Conservation (phyloP, 2,888 invertebrate species). For the Sturmia bella region DNA sequence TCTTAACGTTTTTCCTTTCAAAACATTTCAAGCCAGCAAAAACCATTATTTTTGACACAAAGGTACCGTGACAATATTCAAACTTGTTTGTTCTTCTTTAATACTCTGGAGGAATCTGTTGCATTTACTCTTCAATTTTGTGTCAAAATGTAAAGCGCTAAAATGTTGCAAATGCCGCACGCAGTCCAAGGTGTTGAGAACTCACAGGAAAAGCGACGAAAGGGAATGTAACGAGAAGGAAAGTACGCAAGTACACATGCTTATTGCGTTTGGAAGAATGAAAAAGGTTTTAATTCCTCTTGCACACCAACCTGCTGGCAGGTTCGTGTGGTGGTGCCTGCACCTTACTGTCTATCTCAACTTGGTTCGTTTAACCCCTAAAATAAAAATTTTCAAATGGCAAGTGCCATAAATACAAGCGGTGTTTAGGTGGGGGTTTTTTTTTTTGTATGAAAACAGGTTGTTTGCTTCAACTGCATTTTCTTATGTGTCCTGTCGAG, state of each 20-base stretch:
- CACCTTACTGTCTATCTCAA: conserved; percentile 16
- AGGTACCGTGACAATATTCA: conserved; percentile 55
- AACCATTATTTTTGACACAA: conserved; percentile 52
- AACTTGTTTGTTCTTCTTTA: conserved; percentile 1
- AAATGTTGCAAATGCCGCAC: conserved; percentile 17
- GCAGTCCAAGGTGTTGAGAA: not conserved
- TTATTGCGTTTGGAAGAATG: conserved; percentile 23
- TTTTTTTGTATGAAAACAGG: conserved; percentile 51
- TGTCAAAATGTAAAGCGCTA: conserved; percentile 1
- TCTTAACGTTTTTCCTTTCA: conserved; percentile 20
- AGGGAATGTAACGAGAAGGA: conserved; percentile 36
- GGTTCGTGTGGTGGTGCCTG: not conserved
- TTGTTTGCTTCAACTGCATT: conserved; percentile 25
- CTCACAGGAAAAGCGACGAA: not conserved
- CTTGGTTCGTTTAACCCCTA: conserved; percentile 9
- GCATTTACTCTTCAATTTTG: conserved; percentile 16
- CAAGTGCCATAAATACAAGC: conserved; percentile 49
- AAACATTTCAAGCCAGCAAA: conserved; percentile 41
- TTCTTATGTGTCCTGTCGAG: conserved; percentile 22
- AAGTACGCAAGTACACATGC: conserved; percentile 50
- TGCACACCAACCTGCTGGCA: conserved; percentile 54
- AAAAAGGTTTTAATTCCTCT: conserved; percentile 6
- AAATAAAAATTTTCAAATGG: conserved; percentile 22
- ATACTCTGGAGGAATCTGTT: conserved; percentile 15
- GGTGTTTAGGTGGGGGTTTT: not conserved